Percentiles rank a stretch among this genome's conserved stretches.
These are phyloP conservation scores for Ormyrus nitidulus DNA, from an alignment of 2,888 invertebrate species.

Conservation along the genomic window DNA sequence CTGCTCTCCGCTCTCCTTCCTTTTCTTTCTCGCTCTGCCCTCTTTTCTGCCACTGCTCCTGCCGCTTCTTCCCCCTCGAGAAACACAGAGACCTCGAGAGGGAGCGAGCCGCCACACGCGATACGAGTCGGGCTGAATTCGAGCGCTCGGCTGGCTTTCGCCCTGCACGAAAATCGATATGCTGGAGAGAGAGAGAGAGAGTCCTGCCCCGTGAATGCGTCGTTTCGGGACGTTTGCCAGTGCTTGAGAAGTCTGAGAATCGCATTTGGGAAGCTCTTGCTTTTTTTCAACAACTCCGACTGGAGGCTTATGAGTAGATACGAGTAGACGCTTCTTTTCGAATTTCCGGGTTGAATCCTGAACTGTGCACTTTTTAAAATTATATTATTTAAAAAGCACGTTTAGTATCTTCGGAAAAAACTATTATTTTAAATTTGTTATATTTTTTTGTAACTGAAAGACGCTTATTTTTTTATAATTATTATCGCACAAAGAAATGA, in stretches of 20 bases:
- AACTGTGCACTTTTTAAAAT: no score
- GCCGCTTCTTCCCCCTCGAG: no score
- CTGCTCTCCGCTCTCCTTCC: neutral
- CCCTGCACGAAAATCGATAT: slow-evolving; percentile 24
- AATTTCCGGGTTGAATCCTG: no score
- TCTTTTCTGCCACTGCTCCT: neutral
- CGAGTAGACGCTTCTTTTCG: no score
- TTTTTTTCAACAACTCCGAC: neutral
- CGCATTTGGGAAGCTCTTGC: slow-evolving; percentile 5
- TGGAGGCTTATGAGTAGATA: no score
- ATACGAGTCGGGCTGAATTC: slow-evolving; percentile 9
- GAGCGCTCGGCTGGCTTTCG: neutral
- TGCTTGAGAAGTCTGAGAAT: slow-evolving; percentile 1
- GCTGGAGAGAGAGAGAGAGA: neutral
- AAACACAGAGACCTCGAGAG: neutral
- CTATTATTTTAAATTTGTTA: no score
- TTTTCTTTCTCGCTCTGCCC: neutral
- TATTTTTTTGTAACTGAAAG: no score
- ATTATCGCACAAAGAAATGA: no score
- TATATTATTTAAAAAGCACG: no score
- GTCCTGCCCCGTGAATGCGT: neutral
- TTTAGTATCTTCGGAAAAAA: no score
- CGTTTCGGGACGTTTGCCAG: neutral
- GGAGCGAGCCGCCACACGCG: neutral
- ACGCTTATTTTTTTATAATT: no score